Base-by-base conservation (phyloP, 2,797 vertebrate genomes). In the Onychomys leucogaster region DNA sequence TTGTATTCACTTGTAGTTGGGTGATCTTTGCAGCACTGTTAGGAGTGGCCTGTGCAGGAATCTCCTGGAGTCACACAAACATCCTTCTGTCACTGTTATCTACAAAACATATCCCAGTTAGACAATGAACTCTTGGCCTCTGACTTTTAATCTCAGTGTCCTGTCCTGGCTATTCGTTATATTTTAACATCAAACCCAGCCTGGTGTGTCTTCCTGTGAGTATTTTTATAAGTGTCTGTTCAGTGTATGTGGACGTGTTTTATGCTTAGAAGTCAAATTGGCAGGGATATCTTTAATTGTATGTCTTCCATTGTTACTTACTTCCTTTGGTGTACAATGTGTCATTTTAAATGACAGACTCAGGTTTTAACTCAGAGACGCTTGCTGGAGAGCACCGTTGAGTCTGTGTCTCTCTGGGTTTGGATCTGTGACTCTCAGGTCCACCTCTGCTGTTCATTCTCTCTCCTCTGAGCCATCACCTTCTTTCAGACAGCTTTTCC, bases 261-360 rank as follows among this genome's bases (percentile, higher is more conserved):
- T 43, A 52, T 78, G 29, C 77, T 80, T 92, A 11, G 86, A 84
- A 91, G 61, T 63, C n/a, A 57, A 49, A 49, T 81, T 83, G 32
- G 25, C 46, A 16, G 59, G 14, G 27, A 8, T 49, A 0, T 17
- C n/a, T 63, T 76, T 43, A 5, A 23, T 55, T 37, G 4, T 32
- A 37, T 19, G 29, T 75, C 61, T 63, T 37, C 34, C 75, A 13
- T 76, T 65, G 10, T 84, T n/a, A 17, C 55, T 69, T 52, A 6
- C 41, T 89, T 61, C 19, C 1, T 82, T 65, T 27, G 17, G 49
- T 13, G 6, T 9, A 2, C 5, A 32, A 10, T 27, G 0, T n/a
- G 43, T 29, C 46, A 6, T 81, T 87, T 82, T 46, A 73, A 55
- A 73, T 57, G 8, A 34, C 2, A 65, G 17, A 59, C 59, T 86